Evolutionary conservation across 2,113 vertebrate species (phyloP).

Genomic region (Hippocampus guttulatus): DNA sequence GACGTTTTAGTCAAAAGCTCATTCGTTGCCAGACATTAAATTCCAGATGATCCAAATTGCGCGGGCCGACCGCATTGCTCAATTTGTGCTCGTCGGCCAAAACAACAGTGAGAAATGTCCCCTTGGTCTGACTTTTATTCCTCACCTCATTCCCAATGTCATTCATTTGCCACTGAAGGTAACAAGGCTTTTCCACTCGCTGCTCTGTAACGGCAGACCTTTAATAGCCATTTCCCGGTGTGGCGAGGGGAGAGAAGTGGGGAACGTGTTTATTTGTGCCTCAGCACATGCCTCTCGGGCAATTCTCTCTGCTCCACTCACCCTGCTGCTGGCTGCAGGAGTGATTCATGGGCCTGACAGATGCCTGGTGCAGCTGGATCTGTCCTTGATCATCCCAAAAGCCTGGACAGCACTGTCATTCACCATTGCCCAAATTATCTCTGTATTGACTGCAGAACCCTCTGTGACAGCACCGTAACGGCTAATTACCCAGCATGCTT

Average conservation of each 20-base stretch:
- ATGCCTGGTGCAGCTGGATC: constrained; percentile 99
- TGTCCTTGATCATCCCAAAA: constrained; percentile 99
- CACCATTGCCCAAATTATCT: constrained; percentile 99
- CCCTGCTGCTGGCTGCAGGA: constrained; percentile 89
- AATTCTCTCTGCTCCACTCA: constrained; percentile 87
- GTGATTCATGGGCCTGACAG: constrained; percentile 99
- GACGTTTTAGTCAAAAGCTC: constrained; percentile 22
- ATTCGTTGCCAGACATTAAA: constrained; percentile 30
- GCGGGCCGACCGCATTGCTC: constrained; percentile 35
- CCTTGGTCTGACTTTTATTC: constrained; percentile 67
- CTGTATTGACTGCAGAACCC: constrained; percentile 99
- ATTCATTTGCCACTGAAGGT: constrained; percentile 77
- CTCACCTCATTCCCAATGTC: constrained; percentile 74
- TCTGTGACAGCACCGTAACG: constrained; percentile 98
- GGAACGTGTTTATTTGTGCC: constrained; percentile 76
- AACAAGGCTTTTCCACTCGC: constrained; percentile 72
- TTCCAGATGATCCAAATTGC: constrained; percentile 37
- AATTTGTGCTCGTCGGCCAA: constrained; percentile 35
- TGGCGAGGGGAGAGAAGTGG: constrained; percentile 64
- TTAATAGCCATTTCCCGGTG: constrained; percentile 78
- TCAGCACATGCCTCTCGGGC: constrained; percentile 75
- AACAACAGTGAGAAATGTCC: constrained; percentile 65
- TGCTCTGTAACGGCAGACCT: constrained; percentile 74
- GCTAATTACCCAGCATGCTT: constrained; percentile 99
- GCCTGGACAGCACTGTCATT: constrained; percentile 99